Base-by-base conservation (phyloP, 2,888 invertebrate genomes). In the Pterostichus niger region DNA sequence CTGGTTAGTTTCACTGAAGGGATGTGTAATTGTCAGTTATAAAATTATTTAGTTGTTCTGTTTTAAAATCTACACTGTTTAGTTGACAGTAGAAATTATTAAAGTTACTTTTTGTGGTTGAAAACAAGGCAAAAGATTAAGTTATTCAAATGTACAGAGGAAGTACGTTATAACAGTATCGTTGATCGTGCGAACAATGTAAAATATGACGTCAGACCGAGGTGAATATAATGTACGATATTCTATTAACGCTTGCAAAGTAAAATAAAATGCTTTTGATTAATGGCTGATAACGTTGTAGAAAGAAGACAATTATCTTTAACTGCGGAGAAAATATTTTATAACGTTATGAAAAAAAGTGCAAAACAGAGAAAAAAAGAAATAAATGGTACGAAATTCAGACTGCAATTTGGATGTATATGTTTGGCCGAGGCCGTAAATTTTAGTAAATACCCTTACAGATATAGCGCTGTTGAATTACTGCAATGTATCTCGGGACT, bases 231-330 rank as follows among this genome's bases (percentile, higher is more conserved):
- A 82, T 59, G 75, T 82, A 49, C 46, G 49, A 76, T 82, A 44
- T 84, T 84, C 84, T 79, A 84, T 85, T 84, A 85, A 52, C 56
- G 59, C 77, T 44, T 61, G 83, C 46, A 79, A 84, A 84, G 84
- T 79, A 83, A 56, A 84, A 64, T 75, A 82, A 79, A 85, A 85
- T 82, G 85, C 86, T 86, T 87, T 86, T 87, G 87, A 86, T 87
- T 87, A 87, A 87, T 87, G 86, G 86, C 86, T 86, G 87, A 87
- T 86, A 86, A 86, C 84, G 85, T 85, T 85, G 85, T 84, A 79
- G 24, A 77, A 54, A 85, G 84, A 87, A 88, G 88, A 88, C 87
- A 88, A 87, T 88, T 87, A 87, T 87, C 87, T 88, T 87, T 86
- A 87, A 87, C 86, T 87, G 87, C 86, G 85, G 84, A 85, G 85